Conservation (phyloP, 1,140 invertebrate species). For the Drosophila pandora region DNA sequence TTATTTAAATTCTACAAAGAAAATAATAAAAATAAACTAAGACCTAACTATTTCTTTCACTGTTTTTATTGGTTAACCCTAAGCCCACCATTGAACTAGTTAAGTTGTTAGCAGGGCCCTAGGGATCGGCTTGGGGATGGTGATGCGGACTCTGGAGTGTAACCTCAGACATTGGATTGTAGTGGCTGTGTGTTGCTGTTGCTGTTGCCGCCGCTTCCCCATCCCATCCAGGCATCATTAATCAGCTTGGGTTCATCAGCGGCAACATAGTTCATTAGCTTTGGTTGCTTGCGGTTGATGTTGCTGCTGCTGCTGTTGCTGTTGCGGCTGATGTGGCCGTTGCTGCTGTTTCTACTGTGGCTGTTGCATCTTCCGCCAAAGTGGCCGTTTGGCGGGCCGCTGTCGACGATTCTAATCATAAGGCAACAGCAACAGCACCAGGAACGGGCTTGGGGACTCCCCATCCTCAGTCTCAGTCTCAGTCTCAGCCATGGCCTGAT, state of each 20-base stretch:
- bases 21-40: neutral
- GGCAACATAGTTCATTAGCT: slow-evolving; percentile 81
- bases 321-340: slow-evolving; percentile 37
- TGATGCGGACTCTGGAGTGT: slow-evolving; percentile 19
- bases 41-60: slow-evolving; percentile 14
- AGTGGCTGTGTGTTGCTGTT: slow-evolving; percentile 24
- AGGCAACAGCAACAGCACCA: slow-evolving; percentile 71
- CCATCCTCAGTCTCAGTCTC: slow-evolving; percentile 1
- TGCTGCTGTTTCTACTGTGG: slow-evolving; percentile 8
- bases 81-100: slow-evolving; percentile 72
- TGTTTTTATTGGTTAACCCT: slow-evolving; percentile 54
- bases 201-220: slow-evolving; percentile 17
- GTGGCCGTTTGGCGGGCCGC: slow-evolving; percentile 64
- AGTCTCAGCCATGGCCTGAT: too few relatives aligned
- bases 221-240: slow-evolving; percentile 59
- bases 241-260: slow-evolving; percentile 79
- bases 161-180: slow-evolving; percentile 45
- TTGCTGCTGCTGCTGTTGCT: slow-evolving; percentile 24
- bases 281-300: slow-evolving; percentile 68
- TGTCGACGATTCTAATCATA: slow-evolving; percentile 79
- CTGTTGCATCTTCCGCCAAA: slow-evolving; percentile 20
- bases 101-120: slow-evolving; percentile 75
- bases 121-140: slow-evolving; percentile 22
- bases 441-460: slow-evolving; percentile 28
- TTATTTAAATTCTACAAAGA: neutral